Evolutionary conservation across 2,888 invertebrate genomes (phyloP).

Genomic region (Conchocele bisecta): DNA sequence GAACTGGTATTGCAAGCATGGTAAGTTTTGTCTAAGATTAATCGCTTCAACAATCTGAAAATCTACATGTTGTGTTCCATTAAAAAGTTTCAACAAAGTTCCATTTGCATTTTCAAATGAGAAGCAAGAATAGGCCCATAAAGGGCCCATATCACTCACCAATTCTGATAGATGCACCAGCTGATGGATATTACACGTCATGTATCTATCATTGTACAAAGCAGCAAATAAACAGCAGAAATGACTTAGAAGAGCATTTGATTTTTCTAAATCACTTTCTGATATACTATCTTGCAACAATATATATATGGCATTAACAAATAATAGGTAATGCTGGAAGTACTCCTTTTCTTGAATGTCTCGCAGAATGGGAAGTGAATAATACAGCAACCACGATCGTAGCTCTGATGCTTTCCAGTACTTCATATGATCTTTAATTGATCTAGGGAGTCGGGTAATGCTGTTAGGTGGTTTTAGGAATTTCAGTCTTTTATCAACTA

Average conservation of each 20-base stretch:
- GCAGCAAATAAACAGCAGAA: slow-evolving; percentile 31
- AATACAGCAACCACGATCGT: slow-evolving; percentile 53
- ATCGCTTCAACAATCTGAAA: slow-evolving; percentile 45
- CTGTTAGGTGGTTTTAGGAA: slow-evolving; percentile 43
- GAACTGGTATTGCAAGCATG: too few species aligned
- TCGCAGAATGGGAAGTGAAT: slow-evolving; percentile 45
- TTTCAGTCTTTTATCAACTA: slow-evolving; percentile 36
- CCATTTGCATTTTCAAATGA: slow-evolving; percentile 49
- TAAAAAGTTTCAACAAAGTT: slow-evolving; percentile 26
- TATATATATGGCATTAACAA: slow-evolving; percentile 49
- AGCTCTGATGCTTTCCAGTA: slow-evolving; percentile 61
- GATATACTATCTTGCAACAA: slow-evolving; percentile 32
- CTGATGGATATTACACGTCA: slow-evolving; percentile 49
- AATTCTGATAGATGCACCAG: slow-evolving; percentile 43
- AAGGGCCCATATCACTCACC: slow-evolving; percentile 47
- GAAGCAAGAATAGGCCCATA: slow-evolving; percentile 57
- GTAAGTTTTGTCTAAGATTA: too few species aligned
- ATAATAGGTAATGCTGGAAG: slow-evolving; percentile 35
- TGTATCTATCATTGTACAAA: slow-evolving; percentile 47
- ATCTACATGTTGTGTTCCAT: slow-evolving; percentile 55
- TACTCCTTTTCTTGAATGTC: slow-evolving; percentile 37
- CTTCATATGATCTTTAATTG: slow-evolving; percentile 47
- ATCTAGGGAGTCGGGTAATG: slow-evolving; percentile 46
- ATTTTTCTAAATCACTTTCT: slow-evolving; percentile 18
- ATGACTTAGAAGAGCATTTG: slow-evolving; percentile 36